Evolutionary conservation across 2,888 invertebrate genomes (phyloP).

Genomic region (Ennomos quercinarius): DNA sequence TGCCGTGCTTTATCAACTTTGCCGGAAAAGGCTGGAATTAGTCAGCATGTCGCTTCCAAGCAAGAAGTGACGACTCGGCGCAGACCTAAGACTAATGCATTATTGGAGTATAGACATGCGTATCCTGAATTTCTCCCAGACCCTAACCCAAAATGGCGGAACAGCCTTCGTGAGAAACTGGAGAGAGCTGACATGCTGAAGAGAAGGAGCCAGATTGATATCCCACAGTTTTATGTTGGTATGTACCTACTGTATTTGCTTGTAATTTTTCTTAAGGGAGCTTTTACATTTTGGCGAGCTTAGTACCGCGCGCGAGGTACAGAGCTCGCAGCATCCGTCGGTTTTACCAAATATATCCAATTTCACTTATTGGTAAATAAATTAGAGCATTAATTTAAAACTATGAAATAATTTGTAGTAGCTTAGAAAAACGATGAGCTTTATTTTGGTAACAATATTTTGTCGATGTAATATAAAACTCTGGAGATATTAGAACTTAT

Average conservation of each 20-base stretch:
- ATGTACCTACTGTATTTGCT: slow-evolving; percentile 56
- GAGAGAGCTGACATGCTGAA: slow-evolving; percentile 97
- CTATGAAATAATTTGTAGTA: no score
- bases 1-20: slow-evolving; percentile 63
- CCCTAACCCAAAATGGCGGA: slow-evolving; percentile 91
- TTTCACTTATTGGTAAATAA: no score
- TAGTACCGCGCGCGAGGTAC: no score
- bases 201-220: slow-evolving; percentile 91
- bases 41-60: slow-evolving; percentile 38
- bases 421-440: no score
- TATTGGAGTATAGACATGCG: slow-evolving; percentile 87
- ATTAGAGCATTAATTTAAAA: no score
- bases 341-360: no score
- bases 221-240: slow-evolving; percentile 99
- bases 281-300: no score
- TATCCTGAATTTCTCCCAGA: slow-evolving; percentile 98
- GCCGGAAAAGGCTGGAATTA: slow-evolving; percentile 58
- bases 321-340: no score
- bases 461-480: no score
- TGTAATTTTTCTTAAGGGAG: background rate
- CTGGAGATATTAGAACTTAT: no score
- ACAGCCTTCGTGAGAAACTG: slow-evolving; percentile 93
- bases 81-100: slow-evolving; percentile 56
- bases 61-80: slow-evolving; percentile 47
- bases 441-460: no score